These are phyloP conservation scores for Siniperca obscura DNA, from an alignment of 2,797 vertebrate genomes.

Conservation along the genomic window DNA sequence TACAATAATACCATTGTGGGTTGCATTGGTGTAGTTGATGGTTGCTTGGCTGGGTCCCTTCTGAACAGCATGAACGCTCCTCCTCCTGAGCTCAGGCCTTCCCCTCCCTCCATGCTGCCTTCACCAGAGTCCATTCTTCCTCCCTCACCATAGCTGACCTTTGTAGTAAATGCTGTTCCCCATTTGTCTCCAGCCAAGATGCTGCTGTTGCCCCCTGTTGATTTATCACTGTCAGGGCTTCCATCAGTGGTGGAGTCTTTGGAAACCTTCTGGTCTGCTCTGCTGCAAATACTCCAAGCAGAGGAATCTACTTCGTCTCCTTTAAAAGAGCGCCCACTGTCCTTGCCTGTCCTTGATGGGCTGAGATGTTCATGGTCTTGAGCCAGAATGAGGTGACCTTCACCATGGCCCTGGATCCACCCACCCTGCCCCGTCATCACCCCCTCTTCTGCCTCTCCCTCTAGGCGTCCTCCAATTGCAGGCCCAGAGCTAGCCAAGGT, in stretches of 20 bases:
- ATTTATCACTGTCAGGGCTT: slow-evolving; percentile 1
- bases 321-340: neutral
- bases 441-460: slow-evolving; percentile 12
- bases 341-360: slow-evolving; percentile 11
- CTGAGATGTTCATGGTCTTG: neutral
- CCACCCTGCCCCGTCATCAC: neutral
- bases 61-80: slow-evolving; percentile 58
- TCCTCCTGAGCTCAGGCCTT: slow-evolving; percentile 36
- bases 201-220: slow-evolving; percentile 2
- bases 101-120: slow-evolving; percentile 21
- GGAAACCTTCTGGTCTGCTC: slow-evolving; percentile 11
- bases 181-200: slow-evolving; percentile 19
- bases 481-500: neutral
- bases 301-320: slow-evolving; percentile 48
- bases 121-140: slow-evolving; percentile 28
- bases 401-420: slow-evolving; percentile 25
- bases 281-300: neutral
- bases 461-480: slow-evolving; percentile 17
- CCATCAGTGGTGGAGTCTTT: neutral
- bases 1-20: slow-evolving; percentile 53
- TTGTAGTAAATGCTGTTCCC: neutral
- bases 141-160: neutral
- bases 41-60: slow-evolving; percentile 20
- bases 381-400: slow-evolving; percentile 7
- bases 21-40: neutral